Evolutionary conservation across 1,140 invertebrate genomes (phyloP).

Genomic region (Drosophila ogumai): DNA sequence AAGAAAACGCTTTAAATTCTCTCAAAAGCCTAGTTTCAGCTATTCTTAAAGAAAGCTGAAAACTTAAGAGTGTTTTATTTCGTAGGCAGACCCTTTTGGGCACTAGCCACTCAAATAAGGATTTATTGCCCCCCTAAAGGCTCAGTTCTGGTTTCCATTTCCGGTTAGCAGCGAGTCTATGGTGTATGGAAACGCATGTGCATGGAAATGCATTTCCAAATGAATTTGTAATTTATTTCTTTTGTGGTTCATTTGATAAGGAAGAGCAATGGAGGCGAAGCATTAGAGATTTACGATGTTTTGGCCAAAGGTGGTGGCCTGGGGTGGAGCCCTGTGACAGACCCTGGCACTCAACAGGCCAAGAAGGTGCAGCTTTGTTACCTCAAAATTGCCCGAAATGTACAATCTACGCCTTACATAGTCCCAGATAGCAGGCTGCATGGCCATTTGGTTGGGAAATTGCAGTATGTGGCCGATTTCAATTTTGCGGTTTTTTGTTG

Average conservation of each 20-base stretch:
- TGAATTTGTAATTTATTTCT: slow-evolving; percentile 60
- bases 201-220: slow-evolving; percentile 34
- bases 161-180: slow-evolving; percentile 3
- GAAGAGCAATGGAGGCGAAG: background rate
- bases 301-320: slow-evolving; percentile 4
- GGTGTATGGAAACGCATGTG: slow-evolving; percentile 29
- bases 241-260: slow-evolving; percentile 35
- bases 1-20: background rate
- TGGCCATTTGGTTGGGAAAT: slow-evolving; percentile 4
- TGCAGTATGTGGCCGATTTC: slow-evolving; percentile 9
- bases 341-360: slow-evolving; percentile 8
- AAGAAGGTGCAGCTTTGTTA: slow-evolving; percentile 6
- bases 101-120: slow-evolving; percentile 10
- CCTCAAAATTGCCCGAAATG: background rate
- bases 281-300: background rate
- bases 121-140: slow-evolving; percentile 17
- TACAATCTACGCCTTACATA: background rate
- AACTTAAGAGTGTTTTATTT: background rate
- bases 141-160: slow-evolving; percentile 16
- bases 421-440: background rate
- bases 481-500: slow-evolving; percentile 44
- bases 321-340: background rate
- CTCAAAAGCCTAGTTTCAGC: background rate
- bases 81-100: slow-evolving; percentile 1
- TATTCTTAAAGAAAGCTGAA: background rate